These are phyloP conservation scores for Perdita meconis DNA, from an alignment of 2,888 invertebrate species.

Conservation along the genomic window DNA sequence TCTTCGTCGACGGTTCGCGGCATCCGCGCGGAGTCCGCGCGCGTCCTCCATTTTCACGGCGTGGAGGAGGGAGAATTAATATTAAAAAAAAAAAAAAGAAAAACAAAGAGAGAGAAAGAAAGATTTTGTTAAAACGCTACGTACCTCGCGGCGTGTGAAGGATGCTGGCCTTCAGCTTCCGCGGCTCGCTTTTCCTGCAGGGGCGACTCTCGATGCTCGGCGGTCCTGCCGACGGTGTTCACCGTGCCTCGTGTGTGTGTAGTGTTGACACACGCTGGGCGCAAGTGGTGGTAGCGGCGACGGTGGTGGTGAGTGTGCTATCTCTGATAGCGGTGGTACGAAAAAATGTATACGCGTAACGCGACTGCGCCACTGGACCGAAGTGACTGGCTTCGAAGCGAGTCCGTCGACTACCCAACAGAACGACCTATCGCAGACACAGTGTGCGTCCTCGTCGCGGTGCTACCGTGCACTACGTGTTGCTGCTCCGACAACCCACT, in stretches of 20 bases:
- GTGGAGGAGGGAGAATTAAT: background rate
- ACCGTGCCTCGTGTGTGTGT: slow-evolving; percentile 15
- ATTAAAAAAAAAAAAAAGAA: background rate
- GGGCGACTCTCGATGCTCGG: slow-evolving; percentile 58
- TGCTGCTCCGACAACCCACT: slow-evolving; percentile 63
- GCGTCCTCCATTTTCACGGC: slow-evolving; percentile 37
- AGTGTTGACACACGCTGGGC: slow-evolving; percentile 50
- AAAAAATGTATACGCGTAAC: slow-evolving; percentile 58
- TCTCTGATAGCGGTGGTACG: slow-evolving; percentile 37
- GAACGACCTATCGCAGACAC: slow-evolving; percentile 22
- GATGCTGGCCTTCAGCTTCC: slow-evolving; percentile 21
- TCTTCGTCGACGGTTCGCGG: slow-evolving; percentile 28
- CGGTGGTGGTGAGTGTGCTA: slow-evolving; percentile 36
- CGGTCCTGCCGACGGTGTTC: slow-evolving; percentile 50
- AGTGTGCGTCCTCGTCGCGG: slow-evolving; percentile 50
- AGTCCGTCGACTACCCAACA: slow-evolving; percentile 44
- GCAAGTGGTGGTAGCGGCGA: slow-evolving; percentile 52
- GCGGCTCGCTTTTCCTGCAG: slow-evolving; percentile 54
- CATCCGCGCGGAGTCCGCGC: slow-evolving; percentile 11
- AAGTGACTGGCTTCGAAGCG: slow-evolving; percentile 44
- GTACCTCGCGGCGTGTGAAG: slow-evolving; percentile 50
- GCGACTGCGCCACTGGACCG: slow-evolving; percentile 61
- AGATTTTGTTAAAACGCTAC: too few species aligned
- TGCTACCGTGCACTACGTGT: slow-evolving; percentile 68
- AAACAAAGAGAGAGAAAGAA: background rate